Evolutionary conservation across 1,140 invertebrate species (phyloP).

Genomic region (Maconellicoccus hirsutus): DNA sequence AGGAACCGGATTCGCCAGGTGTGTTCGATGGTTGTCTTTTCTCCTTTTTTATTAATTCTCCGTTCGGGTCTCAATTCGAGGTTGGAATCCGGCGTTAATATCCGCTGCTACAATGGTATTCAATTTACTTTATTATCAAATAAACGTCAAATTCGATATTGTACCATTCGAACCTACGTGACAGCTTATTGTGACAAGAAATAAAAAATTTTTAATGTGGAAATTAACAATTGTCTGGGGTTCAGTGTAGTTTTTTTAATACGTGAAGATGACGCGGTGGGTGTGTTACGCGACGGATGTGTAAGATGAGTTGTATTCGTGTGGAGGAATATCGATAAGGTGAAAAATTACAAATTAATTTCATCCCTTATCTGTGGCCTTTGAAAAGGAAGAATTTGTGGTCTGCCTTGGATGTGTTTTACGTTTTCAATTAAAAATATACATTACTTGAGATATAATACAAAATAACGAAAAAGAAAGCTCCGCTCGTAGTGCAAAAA

Average conservation of each 20-base stretch:
- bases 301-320: not conserved
- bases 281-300: not conserved
- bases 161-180: not conserved
- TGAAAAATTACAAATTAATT: no score
- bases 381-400: slow-evolving; percentile 3
- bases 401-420: not conserved
- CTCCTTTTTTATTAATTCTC: not conserved
- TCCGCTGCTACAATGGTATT: slow-evolving; percentile 10
- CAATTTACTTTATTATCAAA: slow-evolving; percentile 13
- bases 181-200: slow-evolving; percentile 18
- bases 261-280: not conserved
- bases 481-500: not conserved
- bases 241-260: not conserved
- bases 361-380: no score
- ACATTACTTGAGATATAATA: not conserved
- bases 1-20: slow-evolving; percentile 15
- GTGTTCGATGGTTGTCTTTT: not conserved
- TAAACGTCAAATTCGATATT: slow-evolving; percentile 15
- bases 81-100: slow-evolving; percentile 14
- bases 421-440: not conserved
- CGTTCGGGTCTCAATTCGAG: not conserved
- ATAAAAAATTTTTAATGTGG: not conserved
- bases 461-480: not conserved
- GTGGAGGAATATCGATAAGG: no score
- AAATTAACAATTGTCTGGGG: not conserved